Evolutionary conservation across 2,888 invertebrate species (phyloP).

Genomic region (Lagria hirta): DNA sequence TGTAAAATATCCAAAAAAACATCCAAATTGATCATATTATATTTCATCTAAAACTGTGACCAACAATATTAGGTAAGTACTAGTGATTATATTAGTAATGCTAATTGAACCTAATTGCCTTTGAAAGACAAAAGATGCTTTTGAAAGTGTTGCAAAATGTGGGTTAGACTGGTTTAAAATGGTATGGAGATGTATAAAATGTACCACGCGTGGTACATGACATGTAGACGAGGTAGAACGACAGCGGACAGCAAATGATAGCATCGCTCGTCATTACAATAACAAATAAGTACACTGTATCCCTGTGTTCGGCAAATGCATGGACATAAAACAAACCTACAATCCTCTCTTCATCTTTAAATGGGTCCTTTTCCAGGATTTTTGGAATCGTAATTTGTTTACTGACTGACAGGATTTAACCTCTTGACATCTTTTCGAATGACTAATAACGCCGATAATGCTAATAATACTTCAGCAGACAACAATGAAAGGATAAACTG

Average conservation of each 20-base stretch:
- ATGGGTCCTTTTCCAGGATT: constrained; percentile 5
- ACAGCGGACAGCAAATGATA: constrained; percentile 50
- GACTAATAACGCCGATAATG: background rate
- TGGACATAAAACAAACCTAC: constrained; percentile 44
- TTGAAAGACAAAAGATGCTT: too few relatives aligned
- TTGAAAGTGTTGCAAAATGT: constrained; percentile 21
- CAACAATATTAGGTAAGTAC: too few relatives aligned
- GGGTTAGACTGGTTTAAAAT: constrained; percentile 25
- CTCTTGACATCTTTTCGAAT: background rate
- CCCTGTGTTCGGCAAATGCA: constrained; percentile 45
- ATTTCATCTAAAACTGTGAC: too few relatives aligned
- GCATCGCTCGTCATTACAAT: constrained; percentile 54
- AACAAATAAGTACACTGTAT: constrained; percentile 54
- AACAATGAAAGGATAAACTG: constrained; percentile 13
- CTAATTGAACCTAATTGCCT: too few relatives aligned
- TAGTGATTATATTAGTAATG: too few relatives aligned
- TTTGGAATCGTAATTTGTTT: too few relatives aligned
- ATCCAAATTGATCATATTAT: too few relatives aligned
- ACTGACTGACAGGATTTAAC: too few relatives aligned
- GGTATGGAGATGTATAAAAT: constrained; percentile 45
- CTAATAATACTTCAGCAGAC: constrained; percentile 10
- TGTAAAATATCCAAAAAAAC: too few relatives aligned
- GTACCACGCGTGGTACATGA: constrained; percentile 45
- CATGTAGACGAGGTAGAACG: constrained; percentile 49
- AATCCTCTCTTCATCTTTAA: background rate